Evolutionary conservation across 30 jellyfish, hydroid and myxozoan species (phyloP), one percentile per base, ranked within the genome.

Genomic region (Haliclystus octoradiatus): DNA sequence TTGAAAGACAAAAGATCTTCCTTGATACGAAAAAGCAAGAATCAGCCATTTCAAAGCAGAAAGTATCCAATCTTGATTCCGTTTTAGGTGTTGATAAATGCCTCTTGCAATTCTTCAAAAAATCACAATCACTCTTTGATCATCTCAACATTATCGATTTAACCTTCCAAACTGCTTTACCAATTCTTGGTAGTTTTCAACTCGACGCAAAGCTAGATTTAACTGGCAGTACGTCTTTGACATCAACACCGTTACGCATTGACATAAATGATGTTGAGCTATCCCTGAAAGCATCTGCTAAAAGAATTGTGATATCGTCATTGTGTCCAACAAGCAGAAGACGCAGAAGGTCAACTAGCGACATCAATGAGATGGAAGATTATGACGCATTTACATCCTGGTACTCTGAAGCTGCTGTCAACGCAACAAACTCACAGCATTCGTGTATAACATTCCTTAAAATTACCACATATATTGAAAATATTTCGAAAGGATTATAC

Each of bases 1-100:
- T 25, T 52, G 92, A 78, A n/a, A 69, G 62, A 49, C 0, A 65
- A 19, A 40, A 5, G 9, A 19, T 40, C 57, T 40, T 40, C 57
- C 19, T 40, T 5, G 14, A 40, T 5, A 19, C 57, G 14, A 40
- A 40, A 40, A 9, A 40, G 57, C 57, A 40, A 19, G 14, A 40
- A 19, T 5, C 9, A 19, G 19, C 57, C 57, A 40, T 40, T 19
- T 40, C 57, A 9, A 40, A 40, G 57, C 14, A 9, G 19, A 40
- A 9, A 40, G 57, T 40, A 19, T 9, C 9, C 57, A 40, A 40
- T 19, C 57, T 40, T 19, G 57, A 40, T 40, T 40, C 57, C 19
- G 19, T 40, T 19, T 40, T 40, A 40, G 14, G 14, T 5, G 19
- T 19, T 19, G 57, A 40, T 9, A 40, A 40, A 40, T 40, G 57